A percentile compares a stretch with the other conserved stretches of the same genome.
Evolutionary conservation across 30 jellyfish, hydroid and myxozoan genomes (phyloP).

Genomic region (Cassiopea andromeda): DNA sequence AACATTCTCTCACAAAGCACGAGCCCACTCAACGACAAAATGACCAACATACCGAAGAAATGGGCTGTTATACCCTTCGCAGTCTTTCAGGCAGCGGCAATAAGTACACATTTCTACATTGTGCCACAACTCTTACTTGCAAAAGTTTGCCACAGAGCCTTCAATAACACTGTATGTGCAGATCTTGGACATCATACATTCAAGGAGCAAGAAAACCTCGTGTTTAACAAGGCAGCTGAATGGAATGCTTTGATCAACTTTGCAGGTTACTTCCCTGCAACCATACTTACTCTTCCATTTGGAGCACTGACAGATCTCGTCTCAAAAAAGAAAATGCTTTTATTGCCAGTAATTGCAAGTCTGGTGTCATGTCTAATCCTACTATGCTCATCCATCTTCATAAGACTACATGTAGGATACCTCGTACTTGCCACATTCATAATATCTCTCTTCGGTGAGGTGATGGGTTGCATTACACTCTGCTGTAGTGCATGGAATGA

Average conservation of each 20-base stretch:
- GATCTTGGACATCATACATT: not conserved
- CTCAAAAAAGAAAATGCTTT: not conserved
- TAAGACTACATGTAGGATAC: not conserved
- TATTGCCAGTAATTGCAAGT: not conserved
- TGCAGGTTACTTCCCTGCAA: not conserved
- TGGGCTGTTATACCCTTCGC: not conserved
- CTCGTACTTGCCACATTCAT: not conserved
- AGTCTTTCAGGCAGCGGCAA: not conserved
- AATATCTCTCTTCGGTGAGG: not conserved
- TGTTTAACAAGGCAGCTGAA: not conserved
- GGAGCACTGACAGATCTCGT: not conserved
- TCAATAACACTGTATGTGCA: not conserved
- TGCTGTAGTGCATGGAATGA: not conserved
- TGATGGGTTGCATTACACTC: not conserved
- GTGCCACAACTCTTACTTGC: not conserved
- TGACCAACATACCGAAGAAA: not conserved
- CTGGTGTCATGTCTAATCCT: not conserved
- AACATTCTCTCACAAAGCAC: not conserved
- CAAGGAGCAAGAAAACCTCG: not conserved
- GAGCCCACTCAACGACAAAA: not conserved
- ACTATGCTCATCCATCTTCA: not conserved
- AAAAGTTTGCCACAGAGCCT: not conserved
- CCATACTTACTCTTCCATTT: not conserved
- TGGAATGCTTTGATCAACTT: not conserved
- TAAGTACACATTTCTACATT: not conserved